Evolutionary conservation across 2,888 invertebrate genomes (phyloP).

Genomic region (Choreutis nemorana): DNA sequence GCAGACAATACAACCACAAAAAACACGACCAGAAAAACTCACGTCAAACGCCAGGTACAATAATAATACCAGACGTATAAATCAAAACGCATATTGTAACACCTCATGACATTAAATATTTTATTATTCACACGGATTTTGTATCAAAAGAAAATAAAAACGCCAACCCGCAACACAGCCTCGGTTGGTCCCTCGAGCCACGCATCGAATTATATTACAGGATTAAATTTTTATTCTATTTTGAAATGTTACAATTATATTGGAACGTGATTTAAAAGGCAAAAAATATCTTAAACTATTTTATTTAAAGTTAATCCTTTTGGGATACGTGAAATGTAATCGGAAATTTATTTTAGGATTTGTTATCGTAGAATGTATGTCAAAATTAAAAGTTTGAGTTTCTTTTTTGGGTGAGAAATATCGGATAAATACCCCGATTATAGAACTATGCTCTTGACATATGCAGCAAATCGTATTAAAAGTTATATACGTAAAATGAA

Average conservation of each 20-base stretch:
- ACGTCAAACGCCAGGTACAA: constrained; percentile 33
- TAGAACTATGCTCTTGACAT: too few relatives aligned
- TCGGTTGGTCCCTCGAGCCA: constrained; percentile 16
- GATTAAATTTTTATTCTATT: constrained; percentile 48
- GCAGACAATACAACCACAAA: constrained; percentile 28
- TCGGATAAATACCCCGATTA: too few relatives aligned
- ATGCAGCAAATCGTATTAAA: too few relatives aligned
- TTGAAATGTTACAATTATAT: constrained; percentile 46
- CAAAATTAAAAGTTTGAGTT: too few relatives aligned
- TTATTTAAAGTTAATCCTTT: too few relatives aligned
- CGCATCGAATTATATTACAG: constrained; percentile 45
- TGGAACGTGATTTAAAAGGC: constrained; percentile 28
- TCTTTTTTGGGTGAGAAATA: too few relatives aligned
- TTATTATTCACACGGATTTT: constrained; percentile 44
- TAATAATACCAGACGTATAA: constrained; percentile 36
- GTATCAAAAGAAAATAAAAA: constrained; percentile 28
- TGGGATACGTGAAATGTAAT: too few relatives aligned
- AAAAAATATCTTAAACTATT: constrained; percentile 6
- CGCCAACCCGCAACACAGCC: too few relatives aligned
- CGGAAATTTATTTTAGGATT: too few relatives aligned
- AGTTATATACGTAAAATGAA: too few relatives aligned
- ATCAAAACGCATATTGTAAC: constrained; percentile 44
- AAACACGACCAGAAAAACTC: constrained; percentile 27
- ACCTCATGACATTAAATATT: constrained; percentile 58
- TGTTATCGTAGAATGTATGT: too few relatives aligned